Evolutionary conservation across 2,113 vertebrate species (phyloP).

Genomic region (Isurus oxyrinchus): DNA sequence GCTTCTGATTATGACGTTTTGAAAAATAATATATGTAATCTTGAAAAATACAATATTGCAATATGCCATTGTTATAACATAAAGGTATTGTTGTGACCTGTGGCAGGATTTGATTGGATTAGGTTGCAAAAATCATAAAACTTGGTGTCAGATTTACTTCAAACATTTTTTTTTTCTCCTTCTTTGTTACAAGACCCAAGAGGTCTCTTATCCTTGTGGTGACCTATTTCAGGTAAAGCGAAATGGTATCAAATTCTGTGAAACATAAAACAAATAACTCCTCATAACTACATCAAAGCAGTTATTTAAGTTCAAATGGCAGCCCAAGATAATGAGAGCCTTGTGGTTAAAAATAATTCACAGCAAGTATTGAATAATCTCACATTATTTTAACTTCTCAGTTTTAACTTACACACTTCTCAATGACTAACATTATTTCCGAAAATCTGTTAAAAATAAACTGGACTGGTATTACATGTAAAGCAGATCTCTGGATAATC

Average conservation of each 20-base stretch:
- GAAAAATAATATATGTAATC: background rate
- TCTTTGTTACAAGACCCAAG: background rate
- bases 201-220: background rate
- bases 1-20: background rate
- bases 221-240: background rate
- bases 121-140: background rate
- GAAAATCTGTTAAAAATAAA: background rate
- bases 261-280: background rate
- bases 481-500: background rate
- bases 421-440: constrained; percentile 2
- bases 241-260: background rate
- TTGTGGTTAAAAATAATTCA: background rate
- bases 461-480: background rate
- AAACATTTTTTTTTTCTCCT: background rate
- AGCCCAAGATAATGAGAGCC: background rate
- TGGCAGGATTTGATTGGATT: background rate
- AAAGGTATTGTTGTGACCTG: background rate
- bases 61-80: background rate
- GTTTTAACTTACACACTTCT: background rate
- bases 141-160: background rate
- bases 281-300: background rate
- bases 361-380: background rate
- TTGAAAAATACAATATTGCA: background rate
- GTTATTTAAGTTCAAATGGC: background rate
- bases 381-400: background rate